Evolutionary conservation across 1,140 invertebrate species (phyloP).

Genomic region (Anoplophora glabripennis): DNA sequence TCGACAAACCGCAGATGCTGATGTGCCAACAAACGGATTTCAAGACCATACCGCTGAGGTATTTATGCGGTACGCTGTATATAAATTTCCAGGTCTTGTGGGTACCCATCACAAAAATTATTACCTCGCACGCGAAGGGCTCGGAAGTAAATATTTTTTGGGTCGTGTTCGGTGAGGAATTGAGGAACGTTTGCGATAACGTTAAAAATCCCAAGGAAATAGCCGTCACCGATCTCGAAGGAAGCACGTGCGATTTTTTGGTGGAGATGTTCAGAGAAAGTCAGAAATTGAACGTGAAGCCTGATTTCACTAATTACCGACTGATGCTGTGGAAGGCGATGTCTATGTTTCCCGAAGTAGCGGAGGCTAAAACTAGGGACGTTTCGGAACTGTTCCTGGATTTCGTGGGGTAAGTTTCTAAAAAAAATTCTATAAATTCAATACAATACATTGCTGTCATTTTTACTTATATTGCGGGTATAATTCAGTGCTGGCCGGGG

Average conservation of each 20-base stretch:
- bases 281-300: constrained; percentile 54
- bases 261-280: constrained; percentile 29
- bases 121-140: constrained; percentile 67
- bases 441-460: too few relatives aligned
- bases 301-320: constrained; percentile 73
- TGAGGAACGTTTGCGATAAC: constrained; percentile 53
- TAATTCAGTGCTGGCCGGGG: too few relatives aligned
- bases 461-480: too few relatives aligned
- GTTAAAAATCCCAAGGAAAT: constrained; percentile 36
- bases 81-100: constrained; percentile 88
- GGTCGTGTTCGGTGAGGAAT: constrained; percentile 65
- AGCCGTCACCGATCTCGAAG: constrained; percentile 19
- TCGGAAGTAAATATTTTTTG: constrained; percentile 72
- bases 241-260: constrained; percentile 27
- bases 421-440: not conserved
- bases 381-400: constrained; percentile 73
- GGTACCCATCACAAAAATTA: constrained; percentile 74
- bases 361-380: constrained; percentile 76
- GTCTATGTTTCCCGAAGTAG: constrained; percentile 66
- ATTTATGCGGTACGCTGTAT: constrained; percentile 78
- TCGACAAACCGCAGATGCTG: constrained; percentile 57
- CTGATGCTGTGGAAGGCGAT: constrained; percentile 78
- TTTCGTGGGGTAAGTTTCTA: constrained; percentile 63
- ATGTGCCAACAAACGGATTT: constrained; percentile 56
- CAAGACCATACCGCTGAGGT: constrained; percentile 64